Evolutionary conservation across 1,140 invertebrate genomes (phyloP).

Genomic region (Drosophila lacertosa): DNA sequence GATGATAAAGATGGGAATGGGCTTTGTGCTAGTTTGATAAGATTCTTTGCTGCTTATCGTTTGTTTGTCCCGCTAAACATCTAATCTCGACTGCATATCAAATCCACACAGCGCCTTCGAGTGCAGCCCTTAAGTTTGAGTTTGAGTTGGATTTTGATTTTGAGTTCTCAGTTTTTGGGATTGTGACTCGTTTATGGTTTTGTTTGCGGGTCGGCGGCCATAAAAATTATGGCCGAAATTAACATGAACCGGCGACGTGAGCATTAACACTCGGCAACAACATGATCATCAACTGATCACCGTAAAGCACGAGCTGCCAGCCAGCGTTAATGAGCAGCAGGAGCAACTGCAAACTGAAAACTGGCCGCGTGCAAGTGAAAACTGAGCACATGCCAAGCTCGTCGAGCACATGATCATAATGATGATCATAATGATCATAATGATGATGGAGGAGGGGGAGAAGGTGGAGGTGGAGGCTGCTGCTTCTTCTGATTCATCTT

Average conservation of each 20-base stretch:
- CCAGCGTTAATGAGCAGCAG: conserved; percentile 22
- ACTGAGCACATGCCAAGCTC: conserved; percentile 3
- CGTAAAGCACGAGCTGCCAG: conserved; percentile 18
- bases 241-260: conserved; percentile 15
- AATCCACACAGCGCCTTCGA: conserved; percentile 2
- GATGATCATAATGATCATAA: background rate
- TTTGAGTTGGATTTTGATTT: conserved; percentile 7
- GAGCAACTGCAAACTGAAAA: background rate
- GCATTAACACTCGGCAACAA: conserved; percentile 13
- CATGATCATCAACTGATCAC: background rate
- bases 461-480: background rate
- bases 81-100: conserved; percentile 12
- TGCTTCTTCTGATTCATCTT: background rate
- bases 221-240: conserved; percentile 12
- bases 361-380: conserved; percentile 12
- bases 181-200: conserved; percentile 24
- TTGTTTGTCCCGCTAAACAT: conserved; percentile 11
- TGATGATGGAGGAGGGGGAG: no score
- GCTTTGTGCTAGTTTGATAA: conserved; percentile 42
- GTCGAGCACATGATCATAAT: background rate
- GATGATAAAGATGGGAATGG: background rate
- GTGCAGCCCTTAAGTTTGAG: conserved; percentile 9
- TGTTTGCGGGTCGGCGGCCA: conserved; percentile 1
- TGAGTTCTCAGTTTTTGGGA: background rate
- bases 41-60: conserved; percentile 13